Evolutionary conservation across 2,797 vertebrate genomes (phyloP).

Genomic region (Halcyon badia): DNA sequence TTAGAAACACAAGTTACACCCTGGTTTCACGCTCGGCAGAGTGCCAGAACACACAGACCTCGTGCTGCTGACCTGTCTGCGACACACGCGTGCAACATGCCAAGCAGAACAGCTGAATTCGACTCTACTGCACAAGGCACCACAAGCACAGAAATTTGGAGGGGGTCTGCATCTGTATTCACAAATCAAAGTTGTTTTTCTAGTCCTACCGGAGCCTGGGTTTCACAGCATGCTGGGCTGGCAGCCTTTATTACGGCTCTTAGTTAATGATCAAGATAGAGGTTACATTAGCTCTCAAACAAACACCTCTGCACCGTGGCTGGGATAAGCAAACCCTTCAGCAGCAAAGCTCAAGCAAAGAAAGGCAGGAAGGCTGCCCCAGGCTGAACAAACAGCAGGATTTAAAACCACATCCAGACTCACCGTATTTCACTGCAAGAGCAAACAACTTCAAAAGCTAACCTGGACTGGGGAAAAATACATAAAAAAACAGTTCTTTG

Average conservation of each 20-base stretch:
- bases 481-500: background rate
- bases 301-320: background rate
- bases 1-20: background rate
- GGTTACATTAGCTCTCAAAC: background rate
- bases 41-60: background rate
- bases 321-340: background rate
- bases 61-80: accelerated
- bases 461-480: background rate
- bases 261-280: background rate
- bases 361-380: slow-evolving; percentile 9
- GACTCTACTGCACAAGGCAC: background rate
- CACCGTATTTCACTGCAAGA: background rate
- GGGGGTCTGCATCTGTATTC: background rate
- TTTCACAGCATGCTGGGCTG: background rate
- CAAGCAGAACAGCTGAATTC: background rate
- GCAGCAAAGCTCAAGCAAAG: background rate
- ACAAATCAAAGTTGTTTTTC: background rate
- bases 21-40: background rate
- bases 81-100: accelerated
- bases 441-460: background rate
- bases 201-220: background rate
- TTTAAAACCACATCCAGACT: background rate
- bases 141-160: accelerated
- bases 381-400: background rate
- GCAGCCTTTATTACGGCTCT: background rate